Base-by-base conservation (phyloP, 2,113 vertebrate genomes). In the Microcebus tavaratra region DNA sequence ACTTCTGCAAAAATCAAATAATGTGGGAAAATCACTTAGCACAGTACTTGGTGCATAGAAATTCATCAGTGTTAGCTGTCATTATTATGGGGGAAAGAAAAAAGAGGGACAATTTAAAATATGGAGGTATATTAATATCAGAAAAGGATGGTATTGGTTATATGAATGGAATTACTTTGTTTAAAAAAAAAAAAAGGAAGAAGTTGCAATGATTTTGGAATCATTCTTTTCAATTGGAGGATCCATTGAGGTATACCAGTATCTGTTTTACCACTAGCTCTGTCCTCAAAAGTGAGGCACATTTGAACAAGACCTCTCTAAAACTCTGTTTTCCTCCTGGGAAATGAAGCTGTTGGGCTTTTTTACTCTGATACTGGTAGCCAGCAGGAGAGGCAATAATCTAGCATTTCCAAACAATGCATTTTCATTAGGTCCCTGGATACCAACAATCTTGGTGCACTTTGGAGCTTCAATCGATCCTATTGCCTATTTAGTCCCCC, bases 381-480 rank as follows among this genome's bases (percentile, higher is more conserved):
- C 13, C 3, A 36, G 50, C 27, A 59, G 36, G 68, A 81, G 31
- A 85, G 57, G 36, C 53, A 12, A 48, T 13, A 18, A 31, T 1
- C 8, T 18, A 65, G 45, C 6, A 31, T 31, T 80, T 81, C 61
- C 55, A 61, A 3, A 12, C 36, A 9, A 36, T 21, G 10, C 21
- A 8, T 27, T 61, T 53, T 29, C 23, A 45, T 21, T 6, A 42
- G 25, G 15, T 18, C 57, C 20, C 72, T n/a, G 42, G 95, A 86
- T 53, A 53, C 15, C 7, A 7, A 27, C 13, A 12, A 27, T 39
- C 29, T 87, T 31, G 36, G 45, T 3, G 2, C 6, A 2, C 29
- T 17, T 31, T 14, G 14, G 21, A 55, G 48, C 29, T n/a, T 36
- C 5, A 0, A 1, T 6, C 2, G 15, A 10, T 45, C 4, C 42